These are phyloP conservation scores for Oryzias celebensis DNA, from an alignment of 2,113 vertebrate genomes.

Conservation along the genomic window DNA sequence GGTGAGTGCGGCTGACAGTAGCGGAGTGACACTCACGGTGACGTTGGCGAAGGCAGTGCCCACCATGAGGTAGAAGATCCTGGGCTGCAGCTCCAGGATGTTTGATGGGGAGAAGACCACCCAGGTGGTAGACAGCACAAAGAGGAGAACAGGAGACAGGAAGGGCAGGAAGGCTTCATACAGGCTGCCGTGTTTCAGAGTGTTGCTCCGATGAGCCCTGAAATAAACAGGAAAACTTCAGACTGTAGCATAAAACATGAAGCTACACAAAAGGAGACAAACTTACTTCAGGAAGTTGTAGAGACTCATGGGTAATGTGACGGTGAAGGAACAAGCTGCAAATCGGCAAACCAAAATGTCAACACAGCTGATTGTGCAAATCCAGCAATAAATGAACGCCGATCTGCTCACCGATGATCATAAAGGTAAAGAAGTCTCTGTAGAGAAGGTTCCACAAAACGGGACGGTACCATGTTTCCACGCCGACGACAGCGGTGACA, in stretches of 20 bases:
- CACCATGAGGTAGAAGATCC: slow-evolving; percentile 95
- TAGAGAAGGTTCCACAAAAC: slow-evolving; percentile 89
- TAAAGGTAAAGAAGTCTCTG: slow-evolving; percentile 93
- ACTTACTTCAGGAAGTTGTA: slow-evolving; percentile 92
- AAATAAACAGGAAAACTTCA: slow-evolving; percentile 5
- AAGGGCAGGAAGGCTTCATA: slow-evolving; percentile 93
- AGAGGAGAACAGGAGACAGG: slow-evolving; percentile 89
- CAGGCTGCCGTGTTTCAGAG: slow-evolving; percentile 87
- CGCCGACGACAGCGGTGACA: slow-evolving; percentile 92
- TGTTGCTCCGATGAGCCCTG: slow-evolving; percentile 86
- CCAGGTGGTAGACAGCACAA: slow-evolving; percentile 87
- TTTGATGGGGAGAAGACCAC: slow-evolving; percentile 82
- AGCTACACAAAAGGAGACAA: not conserved
- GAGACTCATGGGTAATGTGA: slow-evolving; percentile 97
- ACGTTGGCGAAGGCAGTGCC: slow-evolving; percentile 95
- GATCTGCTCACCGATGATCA: slow-evolving; percentile 91
- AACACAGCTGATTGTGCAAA: not conserved
- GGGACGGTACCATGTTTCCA: slow-evolving; percentile 95
- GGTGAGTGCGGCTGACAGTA: not conserved
- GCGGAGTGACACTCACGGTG: slow-evolving; percentile 81
- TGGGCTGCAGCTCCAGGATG: slow-evolving; percentile 87
- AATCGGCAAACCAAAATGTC: slow-evolving; percentile 30
- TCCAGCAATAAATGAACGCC: not conserved
- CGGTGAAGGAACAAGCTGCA: slow-evolving; percentile 87
- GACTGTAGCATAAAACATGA: not conserved